Evolutionary conservation across 2,888 invertebrate species (phyloP), one percentile per base, ranked within the genome.

Genomic region (Siphonodentalium dalli): DNA sequence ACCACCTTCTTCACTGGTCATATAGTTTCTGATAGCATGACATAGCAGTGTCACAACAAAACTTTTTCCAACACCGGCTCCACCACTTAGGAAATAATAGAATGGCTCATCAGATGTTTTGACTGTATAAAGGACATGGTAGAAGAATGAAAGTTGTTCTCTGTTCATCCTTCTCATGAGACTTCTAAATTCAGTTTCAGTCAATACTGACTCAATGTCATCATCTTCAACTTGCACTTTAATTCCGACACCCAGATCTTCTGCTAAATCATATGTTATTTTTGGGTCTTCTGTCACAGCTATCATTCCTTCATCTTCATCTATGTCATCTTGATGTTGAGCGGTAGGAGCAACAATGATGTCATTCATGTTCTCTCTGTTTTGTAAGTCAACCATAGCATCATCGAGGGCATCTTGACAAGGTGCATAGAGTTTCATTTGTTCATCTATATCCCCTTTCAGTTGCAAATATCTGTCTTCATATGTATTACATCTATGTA

Each of bases 31-130:
- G n/a, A n/a, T n/a, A n/a, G n/a, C n/a, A n/a, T n/a, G n/a, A n/a
- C n/a, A n/a, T n/a, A n/a, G n/a, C n/a, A n/a, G 44, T 20, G 28
- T 45, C n/a, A 48, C 29, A 4, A 65, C 40, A 27, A 54, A 35
- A 34, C 41, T 55, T 39, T 65, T 63, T 15, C 63, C 63, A 21
- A 65, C 63, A 23, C 61, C 65, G 31, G 59, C 63, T 9, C 63
- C 65, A 34, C 64, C 63, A 44, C 50, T 46, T 11, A 62, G 34
- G 37, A 63, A 63, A n/a, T 27, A 46, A 39, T 55, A 56, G 23
- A 63, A 40, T 23, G 59, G 62, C 13, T 28, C 34, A 31, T 33
- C 27, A 18, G 31, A 26, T 15, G 57, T 57, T 53, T 60, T 65
- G 20, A 43, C 8, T 38, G 34, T 26, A 27, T 43, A 21, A 15